These are phyloP conservation scores for Tipula helvola DNA, from an alignment of 2,888 invertebrate species.

Conservation along the genomic window DNA sequence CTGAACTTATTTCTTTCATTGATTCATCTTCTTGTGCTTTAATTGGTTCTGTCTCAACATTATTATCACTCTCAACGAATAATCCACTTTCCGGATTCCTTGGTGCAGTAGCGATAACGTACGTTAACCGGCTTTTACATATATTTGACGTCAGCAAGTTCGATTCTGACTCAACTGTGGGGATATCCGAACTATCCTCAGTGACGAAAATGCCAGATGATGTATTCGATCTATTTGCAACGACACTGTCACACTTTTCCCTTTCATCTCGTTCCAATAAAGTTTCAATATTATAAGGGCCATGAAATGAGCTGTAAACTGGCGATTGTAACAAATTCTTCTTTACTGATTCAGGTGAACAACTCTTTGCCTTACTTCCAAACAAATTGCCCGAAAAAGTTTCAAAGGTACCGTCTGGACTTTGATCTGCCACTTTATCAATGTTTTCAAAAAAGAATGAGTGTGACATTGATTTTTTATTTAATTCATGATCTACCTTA, in stretches of 20 bases:
- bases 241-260: neutral
- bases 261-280: neutral
- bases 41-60: neutral
- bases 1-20: neutral
- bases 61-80: neutral
- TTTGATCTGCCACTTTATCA: neutral
- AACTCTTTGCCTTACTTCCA: neutral
- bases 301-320: neutral
- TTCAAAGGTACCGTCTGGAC: neutral
- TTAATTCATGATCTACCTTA: neutral
- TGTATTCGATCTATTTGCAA: neutral
- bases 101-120: neutral
- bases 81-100: neutral
- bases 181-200: neutral
- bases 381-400: neutral
- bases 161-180: neutral
- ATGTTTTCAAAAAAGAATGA: neutral
- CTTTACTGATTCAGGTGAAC: neutral
- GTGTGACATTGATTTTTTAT: neutral
- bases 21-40: too few species aligned
- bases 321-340: neutral
- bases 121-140: neutral
- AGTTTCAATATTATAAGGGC: neutral
- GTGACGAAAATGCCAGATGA: neutral
- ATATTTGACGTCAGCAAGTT: neutral